Evolutionary conservation across 2,113 vertebrate genomes (phyloP).

Genomic region (Corvus cornix): DNA sequence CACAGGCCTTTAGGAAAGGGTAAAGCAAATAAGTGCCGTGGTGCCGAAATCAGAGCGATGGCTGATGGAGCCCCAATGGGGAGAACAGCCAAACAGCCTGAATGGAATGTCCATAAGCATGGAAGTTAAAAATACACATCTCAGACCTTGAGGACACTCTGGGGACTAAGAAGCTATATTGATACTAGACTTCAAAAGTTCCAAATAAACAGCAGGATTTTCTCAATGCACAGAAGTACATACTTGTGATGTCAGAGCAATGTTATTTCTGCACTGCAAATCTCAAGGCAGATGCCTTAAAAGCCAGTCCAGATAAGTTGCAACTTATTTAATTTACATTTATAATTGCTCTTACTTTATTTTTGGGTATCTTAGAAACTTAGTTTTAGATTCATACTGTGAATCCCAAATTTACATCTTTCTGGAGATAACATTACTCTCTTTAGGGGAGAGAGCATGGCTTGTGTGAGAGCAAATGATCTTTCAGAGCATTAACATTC

Average conservation of each 20-base stretch:
- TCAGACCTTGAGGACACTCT: constrained; percentile 38
- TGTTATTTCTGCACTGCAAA: constrained; percentile 33
- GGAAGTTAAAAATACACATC: constrained; percentile 62
- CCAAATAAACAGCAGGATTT: constrained; percentile 54
- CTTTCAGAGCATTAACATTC: background rate
- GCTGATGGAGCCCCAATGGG: constrained; percentile 4
- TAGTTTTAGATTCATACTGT: background rate
- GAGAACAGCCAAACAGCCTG: background rate
- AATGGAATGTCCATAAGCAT: constrained; percentile 44
- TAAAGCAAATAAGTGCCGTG: background rate
- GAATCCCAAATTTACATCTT: background rate
- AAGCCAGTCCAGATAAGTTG: background rate
- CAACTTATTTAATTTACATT: background rate
- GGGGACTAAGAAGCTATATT: constrained; percentile 55
- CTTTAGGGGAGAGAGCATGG: background rate
- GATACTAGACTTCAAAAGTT: constrained; percentile 63
- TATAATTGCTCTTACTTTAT: background rate
- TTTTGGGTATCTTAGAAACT: background rate
- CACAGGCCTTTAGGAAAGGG: background rate
- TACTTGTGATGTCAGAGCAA: constrained; percentile 32
- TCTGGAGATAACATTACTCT: background rate
- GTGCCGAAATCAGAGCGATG: background rate
- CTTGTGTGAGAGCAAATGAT: background rate
- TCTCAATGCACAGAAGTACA: constrained; percentile 34
- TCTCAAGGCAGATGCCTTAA: background rate